These are phyloP conservation scores for Dendrolimus houi DNA, from an alignment of 2,888 invertebrate genomes.

Conservation along the genomic window DNA sequence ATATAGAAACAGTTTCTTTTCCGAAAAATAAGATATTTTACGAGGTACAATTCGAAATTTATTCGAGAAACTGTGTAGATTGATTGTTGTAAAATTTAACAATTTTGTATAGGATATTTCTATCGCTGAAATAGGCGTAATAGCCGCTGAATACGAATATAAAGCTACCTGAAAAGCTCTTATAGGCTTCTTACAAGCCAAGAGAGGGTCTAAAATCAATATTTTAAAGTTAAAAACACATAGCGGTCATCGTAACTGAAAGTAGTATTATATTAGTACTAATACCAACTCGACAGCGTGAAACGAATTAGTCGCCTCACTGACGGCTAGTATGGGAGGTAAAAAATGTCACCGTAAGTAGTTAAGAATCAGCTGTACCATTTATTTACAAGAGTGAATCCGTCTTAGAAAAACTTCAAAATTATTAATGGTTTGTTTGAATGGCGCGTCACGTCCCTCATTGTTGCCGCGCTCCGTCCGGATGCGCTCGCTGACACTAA, in stretches of 20 bases:
- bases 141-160: too few relatives aligned
- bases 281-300: slow-evolving; percentile 17
- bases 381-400: slow-evolving; percentile 71
- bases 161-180: too few relatives aligned
- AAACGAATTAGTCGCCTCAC: slow-evolving; percentile 43
- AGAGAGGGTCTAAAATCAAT: too few relatives aligned
- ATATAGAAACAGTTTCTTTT: too few relatives aligned
- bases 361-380: slow-evolving; percentile 68
- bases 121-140: too few relatives aligned
- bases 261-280: too few relatives aligned
- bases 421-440: slow-evolving; percentile 76
- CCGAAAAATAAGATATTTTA: too few relatives aligned
- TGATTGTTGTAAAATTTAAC: neutral
- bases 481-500: slow-evolving; percentile 73
- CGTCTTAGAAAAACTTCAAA: slow-evolving; percentile 68
- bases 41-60: neutral
- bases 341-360: slow-evolving; percentile 70
- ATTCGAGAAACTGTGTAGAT: neutral
- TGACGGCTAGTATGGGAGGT: slow-evolving; percentile 41
- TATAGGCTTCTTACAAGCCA: too few relatives aligned
- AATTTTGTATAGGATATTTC: neutral
- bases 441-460: slow-evolving; percentile 66
- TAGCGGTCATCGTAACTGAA: too few relatives aligned
- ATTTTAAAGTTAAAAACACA: too few relatives aligned
- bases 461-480: slow-evolving; percentile 67